phyloP scores from a whole-genome alignment of 2,888 invertebrate genomes.

The Gisinianus flammeolus region DNA sequence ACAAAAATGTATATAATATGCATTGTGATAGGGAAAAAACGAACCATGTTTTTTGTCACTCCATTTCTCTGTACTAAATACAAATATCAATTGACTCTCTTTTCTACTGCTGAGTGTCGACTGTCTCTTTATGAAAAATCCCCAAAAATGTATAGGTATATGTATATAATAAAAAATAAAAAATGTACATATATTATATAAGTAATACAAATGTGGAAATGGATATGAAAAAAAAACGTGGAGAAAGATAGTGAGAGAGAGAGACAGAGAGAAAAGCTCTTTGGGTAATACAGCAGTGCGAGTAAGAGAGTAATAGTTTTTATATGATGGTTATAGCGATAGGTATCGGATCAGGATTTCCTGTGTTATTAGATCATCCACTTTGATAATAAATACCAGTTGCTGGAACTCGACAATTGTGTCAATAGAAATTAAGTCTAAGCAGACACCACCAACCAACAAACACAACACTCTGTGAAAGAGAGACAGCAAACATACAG shows the following conservation, averaged over 20 bases:
- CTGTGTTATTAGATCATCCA: conserved; percentile 37
- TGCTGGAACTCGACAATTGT: conserved; percentile 31
- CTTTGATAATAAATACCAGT: conserved; percentile 29
- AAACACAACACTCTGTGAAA: not conserved
- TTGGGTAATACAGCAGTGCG: not conserved
- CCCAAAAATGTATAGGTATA: too few relatives aligned
- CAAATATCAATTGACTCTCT: not conserved
- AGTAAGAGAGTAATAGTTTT: conserved; percentile 10
- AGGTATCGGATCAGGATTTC: conserved; percentile 40
- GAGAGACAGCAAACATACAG: not conserved
- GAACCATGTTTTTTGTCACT: conserved; percentile 15
- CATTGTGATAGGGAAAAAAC: not conserved
- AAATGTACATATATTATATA: not conserved
- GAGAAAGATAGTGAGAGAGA: not conserved
- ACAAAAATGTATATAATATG: not conserved
- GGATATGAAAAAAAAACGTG: not conserved
- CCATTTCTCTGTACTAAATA: not conserved
- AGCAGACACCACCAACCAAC: not conserved
- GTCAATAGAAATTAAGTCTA: conserved; percentile 29
- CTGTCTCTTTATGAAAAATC: too few relatives aligned
- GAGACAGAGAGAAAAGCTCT: conserved; percentile 9
- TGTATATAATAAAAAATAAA: not conserved
- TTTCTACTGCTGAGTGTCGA: not conserved
- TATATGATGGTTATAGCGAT: conserved; percentile 22
- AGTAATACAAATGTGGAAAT: not conserved